phyloP scores from a whole-genome alignment of 2,888 invertebrate genomes.

The Acrobasis repandana region DNA sequence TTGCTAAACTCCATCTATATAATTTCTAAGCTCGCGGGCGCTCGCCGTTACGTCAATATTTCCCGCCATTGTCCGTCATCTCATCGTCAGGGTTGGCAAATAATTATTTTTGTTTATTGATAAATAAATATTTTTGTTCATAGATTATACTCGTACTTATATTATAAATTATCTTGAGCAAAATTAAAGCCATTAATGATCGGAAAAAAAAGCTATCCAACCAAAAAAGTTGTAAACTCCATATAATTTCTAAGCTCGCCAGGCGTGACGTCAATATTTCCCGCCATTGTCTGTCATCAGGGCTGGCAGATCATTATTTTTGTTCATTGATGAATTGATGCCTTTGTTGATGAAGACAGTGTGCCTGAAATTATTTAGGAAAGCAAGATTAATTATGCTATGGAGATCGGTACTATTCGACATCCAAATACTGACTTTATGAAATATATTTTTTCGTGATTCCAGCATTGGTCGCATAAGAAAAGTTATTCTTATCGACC shows the following conservation, averaged over 20 bases:
- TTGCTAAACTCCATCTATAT: neutral
- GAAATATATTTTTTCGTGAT: too few species aligned
- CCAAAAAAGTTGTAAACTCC: too few species aligned
- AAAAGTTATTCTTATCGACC: too few species aligned
- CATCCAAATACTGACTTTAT: too few species aligned
- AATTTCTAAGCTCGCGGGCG: conserved; percentile 22
- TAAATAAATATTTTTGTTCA: conserved; percentile 12
- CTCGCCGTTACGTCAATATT: conserved; percentile 42
- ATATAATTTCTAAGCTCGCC: conserved; percentile 24
- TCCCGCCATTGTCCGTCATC: conserved; percentile 53
- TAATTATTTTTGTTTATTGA: conserved; percentile 26
- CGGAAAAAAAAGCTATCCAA: too few species aligned
- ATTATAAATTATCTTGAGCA: too few species aligned
- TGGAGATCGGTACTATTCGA: neutral
- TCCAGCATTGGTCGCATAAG: too few species aligned
- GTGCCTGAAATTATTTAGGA: neutral
- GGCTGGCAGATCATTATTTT: conserved; percentile 44
- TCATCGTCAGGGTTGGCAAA: conserved; percentile 48
- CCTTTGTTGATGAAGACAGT: neutral
- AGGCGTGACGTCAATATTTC: conserved; percentile 56
- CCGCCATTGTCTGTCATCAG: conserved; percentile 53
- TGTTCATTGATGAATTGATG: conserved; percentile 24
- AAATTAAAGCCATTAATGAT: too few species aligned
- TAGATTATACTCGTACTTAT: too few species aligned
- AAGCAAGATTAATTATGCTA: conserved; percentile 7